Percentiles rank a stretch among this genome's conserved stretches.
phyloP scores from a whole-genome alignment of 2,113 vertebrate species.

The Alligator mississippiensis region DNA sequence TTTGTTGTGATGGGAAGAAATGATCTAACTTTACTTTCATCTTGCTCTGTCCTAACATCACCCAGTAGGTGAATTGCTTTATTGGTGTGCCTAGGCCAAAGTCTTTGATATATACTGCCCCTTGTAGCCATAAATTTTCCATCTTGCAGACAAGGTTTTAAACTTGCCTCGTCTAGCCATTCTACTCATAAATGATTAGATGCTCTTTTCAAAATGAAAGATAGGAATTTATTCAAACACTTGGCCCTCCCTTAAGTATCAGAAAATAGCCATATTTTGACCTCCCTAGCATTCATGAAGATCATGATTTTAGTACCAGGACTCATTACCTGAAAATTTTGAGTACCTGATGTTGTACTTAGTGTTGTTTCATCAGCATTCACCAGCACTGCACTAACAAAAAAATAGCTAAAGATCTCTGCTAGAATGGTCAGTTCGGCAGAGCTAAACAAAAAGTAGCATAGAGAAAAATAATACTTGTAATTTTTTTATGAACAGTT shows the following conservation, averaged over 20 bases:
- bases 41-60: slow-evolving; percentile 81
- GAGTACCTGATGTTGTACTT: neutral
- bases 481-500: neutral
- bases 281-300: slow-evolving; percentile 14
- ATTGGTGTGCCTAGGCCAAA: slow-evolving; percentile 75
- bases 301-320: slow-evolving; percentile 3
- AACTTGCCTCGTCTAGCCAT: slow-evolving; percentile 61
- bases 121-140: slow-evolving; percentile 80
- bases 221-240: slow-evolving; percentile 64
- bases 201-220: slow-evolving; percentile 71
- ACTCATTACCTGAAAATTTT: neutral
- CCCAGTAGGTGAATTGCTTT: slow-evolving; percentile 83
- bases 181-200: slow-evolving; percentile 59
- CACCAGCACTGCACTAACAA: neutral
- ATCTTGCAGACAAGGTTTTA: slow-evolving; percentile 78
- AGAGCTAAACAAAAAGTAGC: neutral
- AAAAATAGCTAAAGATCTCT: neutral
- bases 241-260: slow-evolving; percentile 57
- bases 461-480: neutral
- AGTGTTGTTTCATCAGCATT: neutral
- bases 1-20: slow-evolving; percentile 88
- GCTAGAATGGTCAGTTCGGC: neutral
- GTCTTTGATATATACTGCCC: slow-evolving; percentile 77
- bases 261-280: slow-evolving; percentile 54
- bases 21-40: slow-evolving; percentile 87